phyloP scores from a whole-genome alignment of 2,113 vertebrate species.

The Limnothrissa miodon region DNA sequence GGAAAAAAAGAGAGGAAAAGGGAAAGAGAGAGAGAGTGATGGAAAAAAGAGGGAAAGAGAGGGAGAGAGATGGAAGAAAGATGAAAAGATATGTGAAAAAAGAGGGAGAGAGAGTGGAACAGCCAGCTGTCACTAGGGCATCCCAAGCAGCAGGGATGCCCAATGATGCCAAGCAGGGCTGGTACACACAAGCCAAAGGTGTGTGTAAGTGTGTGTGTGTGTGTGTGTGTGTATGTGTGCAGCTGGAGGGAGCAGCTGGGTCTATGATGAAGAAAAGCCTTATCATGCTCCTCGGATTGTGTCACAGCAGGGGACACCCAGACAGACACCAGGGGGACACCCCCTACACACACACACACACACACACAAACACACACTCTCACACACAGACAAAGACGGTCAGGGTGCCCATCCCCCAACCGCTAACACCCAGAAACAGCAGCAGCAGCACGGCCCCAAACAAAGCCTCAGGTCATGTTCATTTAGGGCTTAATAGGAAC shows the following conservation, averaged over 20 bases:
- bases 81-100: too few relatives aligned
- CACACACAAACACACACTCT: constrained; percentile 6
- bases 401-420: constrained; percentile 9
- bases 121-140: not conserved
- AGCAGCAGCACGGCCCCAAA: not conserved
- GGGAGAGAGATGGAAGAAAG: not conserved
- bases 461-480: constrained; percentile 20
- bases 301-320: not conserved
- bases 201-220: constrained; percentile 14
- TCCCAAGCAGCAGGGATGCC: not conserved
- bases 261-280: not conserved
- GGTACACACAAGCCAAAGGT: not conserved
- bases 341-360: constrained; percentile 14
- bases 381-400: constrained; percentile 3
- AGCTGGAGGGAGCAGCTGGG: constrained; percentile 1
- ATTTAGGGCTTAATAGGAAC: constrained; percentile 22
- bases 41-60: too few relatives aligned
- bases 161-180: not conserved
- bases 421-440: too few relatives aligned
- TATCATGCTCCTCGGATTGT: not conserved
- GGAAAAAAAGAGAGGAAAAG: not conserved
- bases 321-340: not conserved
- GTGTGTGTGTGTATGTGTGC: not conserved
- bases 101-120: not conserved
- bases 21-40: not conserved